Evolutionary conservation across 1,140 invertebrate genomes (phyloP), one percentile per base, ranked within the genome.

Genomic region (Drosophila littoralis): DNA sequence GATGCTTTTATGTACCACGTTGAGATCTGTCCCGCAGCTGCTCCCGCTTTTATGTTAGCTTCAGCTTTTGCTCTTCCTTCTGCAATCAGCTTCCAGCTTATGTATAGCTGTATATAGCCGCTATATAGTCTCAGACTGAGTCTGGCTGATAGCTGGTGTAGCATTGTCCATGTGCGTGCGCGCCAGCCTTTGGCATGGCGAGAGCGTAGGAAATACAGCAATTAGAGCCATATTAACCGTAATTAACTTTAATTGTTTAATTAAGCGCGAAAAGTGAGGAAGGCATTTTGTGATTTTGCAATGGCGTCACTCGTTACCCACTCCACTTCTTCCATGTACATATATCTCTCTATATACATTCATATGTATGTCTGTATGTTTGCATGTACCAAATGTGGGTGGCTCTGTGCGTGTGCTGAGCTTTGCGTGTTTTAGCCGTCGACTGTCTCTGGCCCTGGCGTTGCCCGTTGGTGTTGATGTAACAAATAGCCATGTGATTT

Each of bases 191-290:
- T 71, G 66, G 57, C 71, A 61, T 68, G 63, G 73, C 67, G 61
- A 69, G 63, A 72, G 77, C 74, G 86, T 81, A 91, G 90, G 90
- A 91, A 91, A 91, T 91, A 91, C 90, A 90, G 90, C 90, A 91
- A 91, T 91, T 91, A 91, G 86, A 91, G 84, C 86, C 85, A 91
- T 91, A 91, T 91, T 91, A 91, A 91, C 90, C 86, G 90, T 91
- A 91, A 91, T 91, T 91, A 91, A 91, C 91, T 91, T 91, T 91
- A 91, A 91, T 91, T 91, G 90, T 91, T 91, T 91, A 91, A 91
- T 91, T 91, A 91, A 91, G 90, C 90, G 90, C 86, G 79, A 85
- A 90, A 90, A 86, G 82, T 89, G 84, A 89, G 84, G 77, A 89
- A 89, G 77, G 88, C 85, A 89, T 89, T 89, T 88, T 89, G 83